phyloP scores from a whole-genome alignment of 2,888 invertebrate species.

The Tenthredo amoena region DNA sequence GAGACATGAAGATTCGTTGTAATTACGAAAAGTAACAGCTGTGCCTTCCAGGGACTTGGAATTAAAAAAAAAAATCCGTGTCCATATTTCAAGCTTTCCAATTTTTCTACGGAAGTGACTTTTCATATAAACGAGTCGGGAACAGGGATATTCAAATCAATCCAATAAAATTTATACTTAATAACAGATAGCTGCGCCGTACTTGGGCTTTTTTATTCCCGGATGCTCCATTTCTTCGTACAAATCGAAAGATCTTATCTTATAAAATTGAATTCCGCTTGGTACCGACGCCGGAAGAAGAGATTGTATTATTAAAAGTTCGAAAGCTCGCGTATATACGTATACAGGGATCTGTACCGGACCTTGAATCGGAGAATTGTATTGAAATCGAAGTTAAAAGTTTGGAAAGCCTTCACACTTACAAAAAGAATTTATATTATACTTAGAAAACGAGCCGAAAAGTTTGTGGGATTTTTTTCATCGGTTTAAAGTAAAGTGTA shows the following conservation, averaged over 20 bases:
- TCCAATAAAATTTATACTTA: not conserved
- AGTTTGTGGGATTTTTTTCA: not conserved
- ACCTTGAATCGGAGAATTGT: not conserved
- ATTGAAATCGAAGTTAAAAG: constrained; percentile 27
- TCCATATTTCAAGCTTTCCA: not conserved
- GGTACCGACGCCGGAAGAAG: not conserved
- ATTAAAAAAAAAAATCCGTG: not conserved
- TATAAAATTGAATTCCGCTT: not conserved
- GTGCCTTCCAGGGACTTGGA: not conserved
- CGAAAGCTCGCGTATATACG: not conserved
- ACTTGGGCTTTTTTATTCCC: not conserved
- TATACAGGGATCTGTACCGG: not conserved
- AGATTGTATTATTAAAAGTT: constrained; percentile 5
- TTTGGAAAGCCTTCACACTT: not conserved
- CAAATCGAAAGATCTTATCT: not conserved
- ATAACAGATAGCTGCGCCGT: not conserved
- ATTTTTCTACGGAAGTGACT: not conserved
- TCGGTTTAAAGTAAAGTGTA: not conserved
- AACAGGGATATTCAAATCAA: not conserved
- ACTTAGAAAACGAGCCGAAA: not conserved
- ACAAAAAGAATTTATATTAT: not conserved
- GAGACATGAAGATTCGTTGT: not conserved
- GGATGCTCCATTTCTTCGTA: not conserved
- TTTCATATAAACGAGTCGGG: not conserved
- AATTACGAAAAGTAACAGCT: not conserved